Percentiles rank a stretch among this genome's conserved stretches.
phyloP scores from a whole-genome alignment of 2,113 vertebrate species.

The Isurus oxyrinchus region DNA sequence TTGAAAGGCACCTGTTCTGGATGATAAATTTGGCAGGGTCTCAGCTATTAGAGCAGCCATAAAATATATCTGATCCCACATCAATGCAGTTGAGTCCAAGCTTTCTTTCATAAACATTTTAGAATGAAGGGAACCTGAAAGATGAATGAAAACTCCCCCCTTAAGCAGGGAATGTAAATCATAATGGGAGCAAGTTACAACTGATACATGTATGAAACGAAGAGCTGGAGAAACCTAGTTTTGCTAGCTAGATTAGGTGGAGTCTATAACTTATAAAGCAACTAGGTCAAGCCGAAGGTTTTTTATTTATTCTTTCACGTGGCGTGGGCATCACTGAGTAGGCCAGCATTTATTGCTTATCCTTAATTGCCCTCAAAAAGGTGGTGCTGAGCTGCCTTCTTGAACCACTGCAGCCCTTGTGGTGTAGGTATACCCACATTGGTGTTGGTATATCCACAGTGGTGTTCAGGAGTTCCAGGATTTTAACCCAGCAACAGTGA shows the following conservation, averaged over 20 bases:
- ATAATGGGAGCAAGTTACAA: not conserved
- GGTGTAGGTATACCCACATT: too few species aligned
- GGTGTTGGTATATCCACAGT: too few species aligned
- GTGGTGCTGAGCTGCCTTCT: too few species aligned
- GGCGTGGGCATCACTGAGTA: too few species aligned
- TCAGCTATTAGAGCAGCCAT: not conserved
- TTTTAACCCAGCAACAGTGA: too few species aligned
- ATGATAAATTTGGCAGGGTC: not conserved
- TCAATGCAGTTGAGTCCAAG: not conserved
- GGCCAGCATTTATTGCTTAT: too few species aligned
- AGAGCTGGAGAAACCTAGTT: not conserved
- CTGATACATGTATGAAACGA: not conserved
- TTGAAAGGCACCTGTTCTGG: not conserved
- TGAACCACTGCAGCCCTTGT: too few species aligned
- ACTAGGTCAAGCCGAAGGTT: not conserved
- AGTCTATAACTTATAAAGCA: too few species aligned
- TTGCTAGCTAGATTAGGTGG: not conserved
- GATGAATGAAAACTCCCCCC: too few species aligned
- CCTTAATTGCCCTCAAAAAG: too few species aligned
- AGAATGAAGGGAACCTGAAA: not conserved
- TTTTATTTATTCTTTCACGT: too few species aligned
- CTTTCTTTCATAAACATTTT: not conserved
- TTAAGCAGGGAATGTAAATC: not conserved
- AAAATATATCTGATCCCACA: not conserved
- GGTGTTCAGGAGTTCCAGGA: too few species aligned